phyloP scores from a whole-genome alignment of 2,888 invertebrate species.

The Gymnosoma rotundatum region DNA sequence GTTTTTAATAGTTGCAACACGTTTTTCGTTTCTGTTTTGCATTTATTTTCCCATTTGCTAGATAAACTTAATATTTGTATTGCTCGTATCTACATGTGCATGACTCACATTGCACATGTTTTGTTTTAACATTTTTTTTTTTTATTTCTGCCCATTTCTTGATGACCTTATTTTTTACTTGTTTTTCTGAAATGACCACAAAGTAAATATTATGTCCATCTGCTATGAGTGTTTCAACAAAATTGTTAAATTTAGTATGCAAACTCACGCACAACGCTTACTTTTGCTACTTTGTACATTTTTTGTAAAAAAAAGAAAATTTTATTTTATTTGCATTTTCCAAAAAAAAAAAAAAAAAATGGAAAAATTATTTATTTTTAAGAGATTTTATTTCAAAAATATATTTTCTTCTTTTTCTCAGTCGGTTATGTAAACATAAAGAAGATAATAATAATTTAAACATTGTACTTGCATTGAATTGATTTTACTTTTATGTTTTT shows the following conservation, averaged over 20 bases:
- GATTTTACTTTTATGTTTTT: no score
- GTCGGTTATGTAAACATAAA: no score
- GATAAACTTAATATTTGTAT: constrained; percentile 55
- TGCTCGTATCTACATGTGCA: constrained; percentile 33
- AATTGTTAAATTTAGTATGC: constrained; percentile 39
- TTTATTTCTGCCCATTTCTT: constrained; percentile 39
- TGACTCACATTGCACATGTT: constrained; percentile 58
- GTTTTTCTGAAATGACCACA: constrained; percentile 44
- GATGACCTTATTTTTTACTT: constrained; percentile 49
- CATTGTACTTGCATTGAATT: no score
- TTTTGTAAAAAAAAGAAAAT: neutral
- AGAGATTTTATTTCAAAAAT: no score
- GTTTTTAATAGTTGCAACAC: constrained; percentile 55
- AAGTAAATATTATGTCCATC: constrained; percentile 49
- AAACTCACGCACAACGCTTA: constrained; percentile 46
- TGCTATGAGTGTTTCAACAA: constrained; percentile 17
- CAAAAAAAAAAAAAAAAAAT: no score
- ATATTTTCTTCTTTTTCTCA: no score
- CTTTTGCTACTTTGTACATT: neutral
- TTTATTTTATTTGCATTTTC: neutral
- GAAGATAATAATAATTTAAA: no score
- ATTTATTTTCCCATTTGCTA: constrained; percentile 43
- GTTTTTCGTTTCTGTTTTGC: constrained; percentile 33
- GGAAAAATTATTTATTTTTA: no score
- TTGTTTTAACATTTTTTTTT: constrained; percentile 11